Base-by-base conservation (phyloP, 2,113 vertebrate species). In the Serinus canaria region DNA sequence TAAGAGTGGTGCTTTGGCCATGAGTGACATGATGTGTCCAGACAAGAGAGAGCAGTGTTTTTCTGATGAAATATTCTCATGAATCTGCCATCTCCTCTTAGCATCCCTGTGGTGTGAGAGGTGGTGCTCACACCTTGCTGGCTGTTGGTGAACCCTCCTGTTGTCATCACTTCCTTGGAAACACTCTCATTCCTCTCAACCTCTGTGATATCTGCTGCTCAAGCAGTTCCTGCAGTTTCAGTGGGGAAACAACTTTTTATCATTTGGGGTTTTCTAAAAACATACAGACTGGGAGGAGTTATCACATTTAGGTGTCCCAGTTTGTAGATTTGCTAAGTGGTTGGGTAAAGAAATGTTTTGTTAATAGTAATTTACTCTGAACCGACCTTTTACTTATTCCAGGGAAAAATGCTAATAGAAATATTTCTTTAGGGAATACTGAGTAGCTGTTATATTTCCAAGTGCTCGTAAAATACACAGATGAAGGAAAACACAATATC, bases 301-400 rank as follows among this genome's bases (percentile, higher is more conserved):
- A 43, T 7, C 18, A 15, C 7, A 56, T 31, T 41, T 35, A 59
- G 30, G 16, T 68, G 24, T 68, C 35, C 6, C 41, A 64, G 7
- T 49, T 52, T 44, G 72, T 27, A 68, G 58, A 19, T 39, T 44
- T 88, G 44, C 8, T 68, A 14, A 0, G 0, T 37, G 62, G 10
- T 21, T 72, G 62, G 11, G 14, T 63, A 67, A 67, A 83, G 43
- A 67, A 75, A 53, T n/a, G 10, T 33, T 77, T 86, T 31, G 25
- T 49, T 63, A 76, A 37, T 7, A 77, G 44, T 21, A 5, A 35
- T 33, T 69, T 78, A 67, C 17, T 68, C 62, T 63, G 33, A 84
- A 81, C 28, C 24, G 12, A 31, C 7, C 7, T 11, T 58, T 91
- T 43, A 43, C 25, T 72, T 84, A 82, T n/a, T 79, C 19, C 7